Base-by-base conservation (phyloP, 2,113 vertebrate genomes). In the Grallaria varia region DNA sequence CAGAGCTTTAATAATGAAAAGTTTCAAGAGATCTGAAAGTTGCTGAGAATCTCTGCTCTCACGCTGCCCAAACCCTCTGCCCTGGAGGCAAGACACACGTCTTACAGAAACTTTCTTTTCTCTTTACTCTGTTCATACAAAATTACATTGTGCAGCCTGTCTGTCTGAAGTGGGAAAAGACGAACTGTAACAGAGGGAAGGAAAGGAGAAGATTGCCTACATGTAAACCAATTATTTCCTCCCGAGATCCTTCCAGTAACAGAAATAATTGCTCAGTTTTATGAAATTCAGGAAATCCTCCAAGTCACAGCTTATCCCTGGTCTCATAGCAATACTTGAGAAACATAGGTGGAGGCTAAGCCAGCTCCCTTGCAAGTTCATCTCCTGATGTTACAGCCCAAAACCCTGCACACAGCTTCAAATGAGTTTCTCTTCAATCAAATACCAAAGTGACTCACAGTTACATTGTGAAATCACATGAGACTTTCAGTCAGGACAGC, bases 181-280 rank as follows among this genome's bases (percentile, higher is more conserved):
- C 44, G 45, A 79, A 45, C 42, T 8, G 56, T 44, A 68, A 39
- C 18, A 73, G 52, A 75, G 37, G 14, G 35, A 90, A 81, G 40
- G 45, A 56, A 74, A 80, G 33, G 18, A 91, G 62, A 85, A 88
- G 27, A 74, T 58, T 85, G 35, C 67, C 58, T 67, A 39, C 85
- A 53, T 35, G 40, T 69, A 82, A 90, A 90, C 17, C 10, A 63
- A 40, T 72, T 75, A 35, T 83, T 82, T 85, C 66, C 59, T 89
- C 53, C 77, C 53, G 85, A 74, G 82, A 24, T 80, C 60, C 40
- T 76, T 83, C 37, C 45, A 64, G 75, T 60, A 80, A 73, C 53
- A 87, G 58, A 88, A 89, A 72, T 73, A 83, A 89, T 89, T 85
- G 71, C 75, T 89, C 40, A 14, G 44, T 90, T 93, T 90, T 45